Percentiles rank a stretch among this genome's conserved stretches.
Conservation (phyloP, 35 echinoderm and acorn worm species). For the Nesometra sesokonis region DNA sequence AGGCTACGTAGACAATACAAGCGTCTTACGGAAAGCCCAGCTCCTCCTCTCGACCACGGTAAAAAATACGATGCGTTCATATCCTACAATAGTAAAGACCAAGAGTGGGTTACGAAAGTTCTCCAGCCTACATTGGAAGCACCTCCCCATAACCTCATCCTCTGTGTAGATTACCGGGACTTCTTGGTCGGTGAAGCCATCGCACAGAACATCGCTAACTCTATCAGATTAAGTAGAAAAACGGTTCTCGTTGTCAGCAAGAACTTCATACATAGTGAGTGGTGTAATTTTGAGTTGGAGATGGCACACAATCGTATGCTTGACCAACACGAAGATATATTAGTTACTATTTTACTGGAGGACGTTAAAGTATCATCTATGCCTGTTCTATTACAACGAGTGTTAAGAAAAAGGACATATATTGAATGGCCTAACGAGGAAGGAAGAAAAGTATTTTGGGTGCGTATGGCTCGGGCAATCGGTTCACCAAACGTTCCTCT, state of each 20-base stretch:
- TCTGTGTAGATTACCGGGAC: constrained; percentile 2
- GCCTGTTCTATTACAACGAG: background rate
- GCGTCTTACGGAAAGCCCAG: background rate
- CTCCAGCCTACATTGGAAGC: background rate
- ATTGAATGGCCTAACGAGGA: constrained; percentile 14
- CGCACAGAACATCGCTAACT: background rate
- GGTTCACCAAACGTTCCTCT: background rate
- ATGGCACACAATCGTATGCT: background rate
- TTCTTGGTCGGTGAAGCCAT: background rate
- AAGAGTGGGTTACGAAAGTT: background rate
- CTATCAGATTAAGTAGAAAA: background rate
- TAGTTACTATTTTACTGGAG: background rate
- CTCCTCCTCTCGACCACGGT: background rate
- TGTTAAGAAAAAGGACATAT: constrained; percentile 1
- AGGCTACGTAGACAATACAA: background rate
- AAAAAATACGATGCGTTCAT: background rate
- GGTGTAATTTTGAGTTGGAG: constrained; percentile 18
- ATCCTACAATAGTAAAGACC: constrained; percentile 1
- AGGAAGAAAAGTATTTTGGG: background rate
- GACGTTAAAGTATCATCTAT: background rate
- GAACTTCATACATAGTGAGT: constrained; percentile 1
- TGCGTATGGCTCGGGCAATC: background rate
- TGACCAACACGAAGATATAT: background rate
- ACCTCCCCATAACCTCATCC: background rate
- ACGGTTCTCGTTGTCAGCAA: background rate